Base-by-base conservation (phyloP, 2,113 vertebrate genomes). In the Hoplias malabaricus region DNA sequence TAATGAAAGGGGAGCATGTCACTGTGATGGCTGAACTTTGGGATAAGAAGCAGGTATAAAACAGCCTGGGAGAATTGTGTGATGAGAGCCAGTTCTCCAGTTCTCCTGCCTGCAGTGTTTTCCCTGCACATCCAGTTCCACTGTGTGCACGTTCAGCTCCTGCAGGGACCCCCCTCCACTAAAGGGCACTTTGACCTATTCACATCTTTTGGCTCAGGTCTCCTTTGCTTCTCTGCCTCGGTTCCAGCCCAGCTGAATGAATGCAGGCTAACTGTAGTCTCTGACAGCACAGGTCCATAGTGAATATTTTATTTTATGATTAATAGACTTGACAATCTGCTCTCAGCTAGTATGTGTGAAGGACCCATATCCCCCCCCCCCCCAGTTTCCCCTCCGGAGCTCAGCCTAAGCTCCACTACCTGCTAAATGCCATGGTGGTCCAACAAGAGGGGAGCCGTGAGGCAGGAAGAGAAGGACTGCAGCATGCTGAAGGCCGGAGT, bases 261-360 rank as follows among this genome's bases (percentile, higher is more conserved):
- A 81, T 79, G 86, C 84, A 56, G 80, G 84, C 79, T 91, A 89
- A 93, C 89, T 89, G 81, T 84, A 73, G 66, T 81, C 69, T 90
- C 62, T 10, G 86, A 90, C 87, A 88, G 87, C 83, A n/a, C 83
- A 84, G 86, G 40, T 82, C 78, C 84, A 42, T 73, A 76, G 73
- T 86, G 83, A 82, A 84, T 85, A 85, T 84, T 70, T 92, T 91
- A 86, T 53, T 86, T 84, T 25, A 54, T 89, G 90, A 94, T 92
- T 91, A 93, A 93, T 93, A 90, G 87, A 90, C 86, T 90, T 91
- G 91, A 93, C 93, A 91, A 89, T 91, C 50, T 83, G 78, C 84
- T 88, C 89, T 81, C 84, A 79, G 86, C 63, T 82, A 88, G 83
- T 87, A 88, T 90, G 78, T 80, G 82, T 86, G 88, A 89, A 92